A percentile compares a stretch with the other conserved stretches of the same genome.
Conservation (phyloP, 2,797 vertebrate species). For the Phylloscopus collybita region DNA sequence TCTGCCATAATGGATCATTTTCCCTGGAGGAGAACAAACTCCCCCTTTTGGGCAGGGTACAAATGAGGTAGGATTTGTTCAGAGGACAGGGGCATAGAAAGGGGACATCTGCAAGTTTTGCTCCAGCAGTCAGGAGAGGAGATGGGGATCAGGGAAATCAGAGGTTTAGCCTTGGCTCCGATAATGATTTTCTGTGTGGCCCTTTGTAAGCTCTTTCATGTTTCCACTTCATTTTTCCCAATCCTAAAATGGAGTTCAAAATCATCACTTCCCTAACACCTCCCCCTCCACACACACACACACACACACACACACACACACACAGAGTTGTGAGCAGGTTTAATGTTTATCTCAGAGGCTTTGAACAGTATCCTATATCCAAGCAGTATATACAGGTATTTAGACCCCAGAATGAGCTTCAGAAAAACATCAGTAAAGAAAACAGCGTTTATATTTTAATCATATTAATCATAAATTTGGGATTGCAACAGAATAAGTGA, state of each 20-base stretch:
- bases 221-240: slow-evolving; percentile 25
- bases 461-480: slow-evolving; percentile 36
- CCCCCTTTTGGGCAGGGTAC: not conserved
- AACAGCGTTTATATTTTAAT: not conserved
- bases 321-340: slow-evolving; percentile 1
- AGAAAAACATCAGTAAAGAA: not conserved
- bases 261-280: slow-evolving; percentile 38
- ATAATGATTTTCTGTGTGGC: not conserved
- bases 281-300: not conserved
- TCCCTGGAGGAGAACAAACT: not conserved
- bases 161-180: not conserved
- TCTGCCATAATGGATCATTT: not conserved
- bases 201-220: not conserved
- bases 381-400: not conserved
- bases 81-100: fast-evolving
- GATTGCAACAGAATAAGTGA: not conserved
- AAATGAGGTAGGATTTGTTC: not conserved
- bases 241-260: slow-evolving; percentile 32
- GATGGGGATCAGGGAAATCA: not conserved
- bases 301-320: not conserved
- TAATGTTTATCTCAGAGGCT: not conserved
- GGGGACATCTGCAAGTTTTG: not conserved
- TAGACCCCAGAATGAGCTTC: not conserved
- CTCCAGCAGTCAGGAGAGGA: not conserved
- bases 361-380: not conserved